A percentile compares a stretch with the other conserved stretches of the same genome.
phyloP scores from a whole-genome alignment of 1,140 invertebrate species.

The Drosophila pectinifera region DNA sequence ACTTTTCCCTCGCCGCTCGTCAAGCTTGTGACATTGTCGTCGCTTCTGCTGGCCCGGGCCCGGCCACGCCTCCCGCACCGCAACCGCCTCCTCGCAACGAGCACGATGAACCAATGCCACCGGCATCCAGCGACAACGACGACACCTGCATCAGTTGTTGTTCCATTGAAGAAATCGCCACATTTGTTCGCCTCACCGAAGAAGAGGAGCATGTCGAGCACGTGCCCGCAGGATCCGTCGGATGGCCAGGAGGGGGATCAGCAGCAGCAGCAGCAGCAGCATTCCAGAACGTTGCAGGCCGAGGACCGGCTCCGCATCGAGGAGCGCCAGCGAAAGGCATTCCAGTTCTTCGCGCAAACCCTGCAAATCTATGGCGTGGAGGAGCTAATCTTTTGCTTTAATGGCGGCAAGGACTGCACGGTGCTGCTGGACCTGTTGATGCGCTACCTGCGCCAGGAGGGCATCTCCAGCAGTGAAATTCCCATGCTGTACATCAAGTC shows the following conservation, averaged over 20 bases:
- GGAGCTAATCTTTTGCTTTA: conserved; percentile 95
- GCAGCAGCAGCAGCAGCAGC: background rate
- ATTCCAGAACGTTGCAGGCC: background rate
- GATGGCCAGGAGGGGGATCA: background rate
- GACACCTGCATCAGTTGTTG: background rate
- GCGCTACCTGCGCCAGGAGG: conserved; percentile 49
- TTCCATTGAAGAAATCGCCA: background rate
- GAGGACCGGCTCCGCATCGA: conserved; percentile 32
- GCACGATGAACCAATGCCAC: conserved; percentile 17
- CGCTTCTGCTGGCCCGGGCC: conserved; percentile 7
- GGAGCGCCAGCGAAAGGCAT: conserved; percentile 23
- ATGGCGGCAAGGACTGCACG: conserved; percentile 99
- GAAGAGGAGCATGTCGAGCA: conserved; percentile 7
- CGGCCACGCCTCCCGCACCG: conserved; percentile 3
- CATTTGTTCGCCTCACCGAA: conserved; percentile 1
- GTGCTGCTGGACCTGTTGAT: conserved; percentile 91
- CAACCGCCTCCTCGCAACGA: background rate
- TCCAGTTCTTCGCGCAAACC: conserved; percentile 82
- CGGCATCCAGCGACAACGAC: background rate
- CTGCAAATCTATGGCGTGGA: conserved; percentile 87
- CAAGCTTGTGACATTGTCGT: conserved; percentile 17
- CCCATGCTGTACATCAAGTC: conserved; percentile 91
- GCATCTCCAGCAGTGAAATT: conserved; percentile 82
- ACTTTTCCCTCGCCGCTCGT: background rate
- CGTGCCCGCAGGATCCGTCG: background rate